Conservation (phyloP, 2,113 vertebrate species). For the Alouatta palliata region DNA sequence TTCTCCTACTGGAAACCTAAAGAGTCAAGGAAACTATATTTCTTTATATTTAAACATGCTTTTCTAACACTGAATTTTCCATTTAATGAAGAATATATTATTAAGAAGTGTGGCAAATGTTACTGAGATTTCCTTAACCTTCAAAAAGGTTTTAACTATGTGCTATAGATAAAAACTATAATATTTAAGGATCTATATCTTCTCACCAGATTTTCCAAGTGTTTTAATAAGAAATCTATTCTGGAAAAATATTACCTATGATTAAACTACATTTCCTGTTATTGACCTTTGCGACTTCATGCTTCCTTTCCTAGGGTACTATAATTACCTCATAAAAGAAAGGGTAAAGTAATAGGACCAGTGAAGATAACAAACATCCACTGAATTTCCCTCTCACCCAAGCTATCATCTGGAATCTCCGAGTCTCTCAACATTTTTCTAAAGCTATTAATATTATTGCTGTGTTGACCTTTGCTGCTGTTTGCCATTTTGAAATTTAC, state of each 20-base stretch:
- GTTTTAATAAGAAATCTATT: slow-evolving; percentile 24
- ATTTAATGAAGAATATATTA: not conserved
- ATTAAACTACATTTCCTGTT: not conserved
- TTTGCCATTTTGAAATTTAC: slow-evolving; percentile 77
- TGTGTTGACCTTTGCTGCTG: slow-evolving; percentile 75
- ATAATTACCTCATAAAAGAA: slow-evolving; percentile 34
- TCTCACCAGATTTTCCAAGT: slow-evolving; percentile 10
- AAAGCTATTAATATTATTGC: slow-evolving; percentile 64
- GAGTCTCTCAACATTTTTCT: slow-evolving; percentile 25
- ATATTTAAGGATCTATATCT: not conserved
- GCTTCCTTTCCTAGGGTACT: slow-evolving; percentile 3
- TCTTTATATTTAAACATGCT: not conserved
- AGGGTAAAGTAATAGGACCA: not conserved
- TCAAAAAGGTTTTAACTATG: slow-evolving; percentile 1
- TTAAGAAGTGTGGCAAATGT: not conserved
- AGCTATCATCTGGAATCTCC: not conserved
- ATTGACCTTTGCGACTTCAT: not conserved
- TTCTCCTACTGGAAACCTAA: not conserved
- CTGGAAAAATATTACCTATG: slow-evolving; percentile 9
- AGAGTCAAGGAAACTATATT: not conserved
- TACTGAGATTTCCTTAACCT: not conserved
- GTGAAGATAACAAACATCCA: not conserved
- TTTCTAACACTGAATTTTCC: slow-evolving; percentile 29
- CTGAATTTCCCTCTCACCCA: slow-evolving; percentile 25
- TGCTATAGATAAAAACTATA: not conserved